phyloP scores from a whole-genome alignment of 2,797 vertebrate genomes.

The Karalla daura region DNA sequence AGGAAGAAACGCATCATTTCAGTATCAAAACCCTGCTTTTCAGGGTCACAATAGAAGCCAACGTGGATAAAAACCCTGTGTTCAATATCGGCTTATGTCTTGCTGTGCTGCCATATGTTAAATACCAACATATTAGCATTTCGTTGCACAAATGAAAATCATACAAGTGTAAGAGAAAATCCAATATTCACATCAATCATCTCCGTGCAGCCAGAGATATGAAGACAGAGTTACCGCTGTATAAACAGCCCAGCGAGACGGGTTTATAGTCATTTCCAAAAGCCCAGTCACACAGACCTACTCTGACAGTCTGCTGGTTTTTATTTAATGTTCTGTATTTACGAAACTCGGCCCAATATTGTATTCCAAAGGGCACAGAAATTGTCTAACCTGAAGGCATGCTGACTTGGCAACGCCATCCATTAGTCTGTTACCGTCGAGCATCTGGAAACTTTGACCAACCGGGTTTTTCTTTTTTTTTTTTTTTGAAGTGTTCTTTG shows the following conservation, averaged over 20 bases:
- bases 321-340: neutral
- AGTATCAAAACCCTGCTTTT: no score
- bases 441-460: neutral
- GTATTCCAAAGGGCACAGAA: no score
- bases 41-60: no score
- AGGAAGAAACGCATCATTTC: no score
- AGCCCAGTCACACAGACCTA: neutral
- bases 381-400: no score
- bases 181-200: neutral
- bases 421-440: neutral
- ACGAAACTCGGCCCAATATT: no score
- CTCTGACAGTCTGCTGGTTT: neutral
- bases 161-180: neutral
- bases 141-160: neutral
- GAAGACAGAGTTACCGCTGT: neutral
- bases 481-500: neutral
- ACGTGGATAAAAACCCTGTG: no score
- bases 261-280: neutral
- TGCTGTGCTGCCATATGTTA: neutral
- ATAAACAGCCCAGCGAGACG: neutral
- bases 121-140: neutral
- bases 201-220: neutral
- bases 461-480: no score
- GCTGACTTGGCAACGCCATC: neutral
- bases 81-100: no score